Percentiles rank a stretch among this genome's conserved stretches.
phyloP scores from a whole-genome alignment of 2,888 invertebrate species.

The Halictus quadricinctus region DNA sequence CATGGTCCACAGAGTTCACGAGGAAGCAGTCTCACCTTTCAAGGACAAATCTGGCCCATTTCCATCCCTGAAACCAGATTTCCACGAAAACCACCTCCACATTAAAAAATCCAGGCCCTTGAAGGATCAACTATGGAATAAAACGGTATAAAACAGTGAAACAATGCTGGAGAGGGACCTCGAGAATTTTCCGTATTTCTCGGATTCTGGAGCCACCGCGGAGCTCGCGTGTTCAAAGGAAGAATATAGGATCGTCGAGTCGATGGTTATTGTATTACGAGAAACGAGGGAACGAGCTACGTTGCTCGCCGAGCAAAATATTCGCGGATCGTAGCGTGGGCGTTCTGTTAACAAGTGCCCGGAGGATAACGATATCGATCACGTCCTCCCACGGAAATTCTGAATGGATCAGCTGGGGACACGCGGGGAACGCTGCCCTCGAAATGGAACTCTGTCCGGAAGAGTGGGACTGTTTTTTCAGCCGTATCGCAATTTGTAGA shows the following conservation, averaged over 20 bases:
- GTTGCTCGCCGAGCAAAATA: constrained; percentile 22
- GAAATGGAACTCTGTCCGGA: constrained; percentile 42
- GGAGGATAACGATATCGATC: constrained; percentile 59
- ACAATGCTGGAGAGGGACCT: background rate
- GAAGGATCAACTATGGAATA: background rate
- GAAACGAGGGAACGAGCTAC: constrained; percentile 4
- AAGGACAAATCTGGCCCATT: no score
- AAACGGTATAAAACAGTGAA: background rate
- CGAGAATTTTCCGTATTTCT: background rate
- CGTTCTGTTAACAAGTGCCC: constrained; percentile 52
- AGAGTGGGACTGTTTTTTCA: background rate
- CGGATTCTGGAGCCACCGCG: background rate
- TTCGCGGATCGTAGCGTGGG: constrained; percentile 16
- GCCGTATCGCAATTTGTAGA: no score
- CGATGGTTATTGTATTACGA: background rate
- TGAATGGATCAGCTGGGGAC: constrained; percentile 49
- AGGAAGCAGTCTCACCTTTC: no score
- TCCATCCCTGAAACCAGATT: no score
- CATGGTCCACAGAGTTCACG: no score
- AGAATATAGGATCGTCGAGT: background rate
- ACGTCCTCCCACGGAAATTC: constrained; percentile 49
- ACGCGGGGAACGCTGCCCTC: constrained; percentile 1
- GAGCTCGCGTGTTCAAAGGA: background rate
- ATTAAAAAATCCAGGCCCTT: background rate
- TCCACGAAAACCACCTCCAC: background rate